Conservation (phyloP, 2,888 invertebrate species). For the Macrophya annulata region DNA sequence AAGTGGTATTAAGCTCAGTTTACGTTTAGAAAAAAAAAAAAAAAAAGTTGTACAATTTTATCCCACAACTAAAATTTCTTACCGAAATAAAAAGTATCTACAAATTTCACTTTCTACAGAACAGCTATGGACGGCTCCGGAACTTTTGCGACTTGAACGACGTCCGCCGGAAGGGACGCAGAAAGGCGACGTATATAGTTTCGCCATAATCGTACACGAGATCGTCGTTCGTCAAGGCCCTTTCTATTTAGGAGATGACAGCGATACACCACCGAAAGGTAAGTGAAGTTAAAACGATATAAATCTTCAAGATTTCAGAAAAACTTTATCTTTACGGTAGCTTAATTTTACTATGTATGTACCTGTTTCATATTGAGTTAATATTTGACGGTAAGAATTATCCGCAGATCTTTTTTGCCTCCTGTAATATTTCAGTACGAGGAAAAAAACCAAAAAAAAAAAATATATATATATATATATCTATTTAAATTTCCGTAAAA, state of each 20-base stretch:
- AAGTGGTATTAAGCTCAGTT: not conserved
- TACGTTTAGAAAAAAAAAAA: not conserved
- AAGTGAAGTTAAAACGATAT: conserved; percentile 70
- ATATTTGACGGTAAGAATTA: not conserved
- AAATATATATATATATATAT: no score
- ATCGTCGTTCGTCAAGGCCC: conserved; percentile 94
- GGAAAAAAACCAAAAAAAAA: no score
- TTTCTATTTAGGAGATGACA: conserved; percentile 88
- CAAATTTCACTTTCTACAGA: conserved; percentile 81
- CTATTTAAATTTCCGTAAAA: not conserved
- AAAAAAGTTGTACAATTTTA: not conserved
- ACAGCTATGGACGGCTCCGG: conserved; percentile 96
- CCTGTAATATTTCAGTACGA: not conserved
- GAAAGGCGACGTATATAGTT: conserved; percentile 97
- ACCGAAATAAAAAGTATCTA: not conserved
- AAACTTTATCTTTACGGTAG: not conserved
- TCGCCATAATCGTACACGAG: conserved; percentile 96
- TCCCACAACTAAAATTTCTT: not conserved
- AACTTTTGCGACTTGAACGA: conserved; percentile 87
- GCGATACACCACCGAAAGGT: conserved; percentile 87
- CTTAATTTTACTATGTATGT: not conserved
- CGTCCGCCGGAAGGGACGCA: conserved; percentile 88
- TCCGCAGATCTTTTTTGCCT: conserved; percentile 4
- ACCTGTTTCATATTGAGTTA: no score
- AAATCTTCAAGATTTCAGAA: not conserved